Base-by-base conservation (phyloP, 1,140 invertebrate genomes). In the Tenebrio molitor region DNA sequence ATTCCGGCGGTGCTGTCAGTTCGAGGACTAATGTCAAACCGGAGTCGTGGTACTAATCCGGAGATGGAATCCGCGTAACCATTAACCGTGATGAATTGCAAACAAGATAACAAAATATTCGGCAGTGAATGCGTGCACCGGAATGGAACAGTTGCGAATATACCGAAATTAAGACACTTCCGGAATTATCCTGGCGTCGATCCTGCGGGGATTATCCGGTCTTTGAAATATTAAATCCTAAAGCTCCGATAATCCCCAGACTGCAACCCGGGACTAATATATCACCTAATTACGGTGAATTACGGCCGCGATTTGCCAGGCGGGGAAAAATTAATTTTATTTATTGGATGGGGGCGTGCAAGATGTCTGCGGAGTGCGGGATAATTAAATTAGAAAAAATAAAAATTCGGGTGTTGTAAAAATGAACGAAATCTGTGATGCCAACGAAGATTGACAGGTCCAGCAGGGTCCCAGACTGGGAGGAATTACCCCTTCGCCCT, bases 221-320 rank as follows among this genome's bases (percentile, higher is more conserved):
- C 36, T 39, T 39, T 39, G 36, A 39, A 39, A 7, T 39, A 39
- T 39, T 39, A 39, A 39, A 39, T 39, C 36, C 36, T 7, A 39
- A 39, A 12, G 36, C n/a, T 12, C 12, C 12, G 36, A 39, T 39
- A 39, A 39, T n/a, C 7, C 36, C 7, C 36, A 39, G 12, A 39
- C 10, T 33, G 29, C 29, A 10, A 10, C 12, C 36, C 12, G 3
- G 6, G 29, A 10, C 4, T 39, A 39, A 39, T 39, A 12, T 39
- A 39, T 7, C 36, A 39, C 12, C 36, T 12, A 39, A 39, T 39
- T 39, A 12, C 2, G 36, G 5, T 12, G 12, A 39, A 39, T 39
- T 39, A 39, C n/a, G 7, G n/a, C 5, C 7, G 4, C 12, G n/a
- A n/a, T 7, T 39, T 39, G 25, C 25, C 8, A 3, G 25, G 25